phyloP scores from a whole-genome alignment of 2,113 vertebrate genomes.

The Ariopsis seemanni region DNA sequence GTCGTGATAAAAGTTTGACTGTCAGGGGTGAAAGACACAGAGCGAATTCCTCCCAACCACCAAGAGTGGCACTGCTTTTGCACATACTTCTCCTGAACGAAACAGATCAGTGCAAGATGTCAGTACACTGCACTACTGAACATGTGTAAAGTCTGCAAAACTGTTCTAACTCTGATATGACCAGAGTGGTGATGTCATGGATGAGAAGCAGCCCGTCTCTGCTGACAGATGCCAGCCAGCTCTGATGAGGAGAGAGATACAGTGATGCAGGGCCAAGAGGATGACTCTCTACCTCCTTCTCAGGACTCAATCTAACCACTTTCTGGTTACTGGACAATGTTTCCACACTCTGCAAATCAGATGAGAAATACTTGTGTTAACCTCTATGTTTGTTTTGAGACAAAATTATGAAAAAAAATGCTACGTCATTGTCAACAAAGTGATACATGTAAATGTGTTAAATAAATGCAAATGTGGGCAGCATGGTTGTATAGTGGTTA shows the following conservation, averaged over 20 bases:
- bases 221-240: conserved; percentile 78
- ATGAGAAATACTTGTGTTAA: conserved; percentile 4
- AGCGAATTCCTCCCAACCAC: conserved; percentile 74
- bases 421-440: background rate
- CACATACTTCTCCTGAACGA: conserved; percentile 69
- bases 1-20: conserved; percentile 72
- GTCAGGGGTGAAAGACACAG: conserved; percentile 71
- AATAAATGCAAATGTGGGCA: background rate
- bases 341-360: conserved; percentile 50
- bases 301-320: conserved; percentile 54
- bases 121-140: conserved; percentile 9
- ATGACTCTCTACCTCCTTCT: conserved; percentile 70
- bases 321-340: conserved; percentile 14
- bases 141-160: background rate
- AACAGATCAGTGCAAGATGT: conserved; percentile 11
- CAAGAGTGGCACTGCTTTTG: conserved; percentile 76
- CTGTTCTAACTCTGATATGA: conserved; percentile 53
- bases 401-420: background rate
- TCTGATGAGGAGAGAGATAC: conserved; percentile 75
- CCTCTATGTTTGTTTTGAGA: background rate
- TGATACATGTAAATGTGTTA: background rate
- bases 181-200: conserved; percentile 67
- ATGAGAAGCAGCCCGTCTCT: conserved; percentile 80
- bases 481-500: too few relatives aligned
- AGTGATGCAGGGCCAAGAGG: conserved; percentile 77